Evolutionary conservation across 2,888 invertebrate species (phyloP).

Genomic region (Ctena decussata): DNA sequence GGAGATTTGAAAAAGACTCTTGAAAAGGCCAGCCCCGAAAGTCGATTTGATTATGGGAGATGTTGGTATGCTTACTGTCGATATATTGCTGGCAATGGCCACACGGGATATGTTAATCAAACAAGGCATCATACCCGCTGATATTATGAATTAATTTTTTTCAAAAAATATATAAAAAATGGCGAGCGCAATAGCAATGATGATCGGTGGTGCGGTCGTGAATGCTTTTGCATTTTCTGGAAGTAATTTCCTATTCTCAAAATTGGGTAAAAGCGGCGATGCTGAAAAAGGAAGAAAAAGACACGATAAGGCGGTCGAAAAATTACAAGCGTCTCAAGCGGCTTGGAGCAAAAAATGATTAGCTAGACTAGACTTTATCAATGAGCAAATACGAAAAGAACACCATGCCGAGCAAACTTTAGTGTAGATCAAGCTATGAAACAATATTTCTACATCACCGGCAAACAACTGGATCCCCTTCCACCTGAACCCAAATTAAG

Average conservation of each 20-base stretch:
- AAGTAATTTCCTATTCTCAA: slow-evolving; percentile 32
- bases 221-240: slow-evolving; percentile 28
- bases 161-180: slow-evolving; percentile 23
- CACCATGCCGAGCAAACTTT: slow-evolving; percentile 41
- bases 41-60: slow-evolving; percentile 38
- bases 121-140: no score
- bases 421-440: slow-evolving; percentile 48
- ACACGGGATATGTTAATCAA: no score
- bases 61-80: slow-evolving; percentile 35
- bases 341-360: slow-evolving; percentile 40
- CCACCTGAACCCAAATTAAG: background rate
- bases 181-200: slow-evolving; percentile 43
- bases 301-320: slow-evolving; percentile 53
- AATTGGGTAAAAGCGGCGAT: no score
- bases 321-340: slow-evolving; percentile 39
- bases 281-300: no score
- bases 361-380: slow-evolving; percentile 44
- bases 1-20: background rate
- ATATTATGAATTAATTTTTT: slow-evolving; percentile 19
- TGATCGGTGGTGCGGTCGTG: no score
- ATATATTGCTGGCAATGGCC: slow-evolving; percentile 42
- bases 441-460: background rate
- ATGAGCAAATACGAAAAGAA: slow-evolving; percentile 47
- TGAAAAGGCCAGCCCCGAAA: slow-evolving; percentile 15
- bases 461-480: background rate